Conservation (phyloP, 2,797 vertebrate genomes). For the Melanotaenia maccullochi region DNA sequence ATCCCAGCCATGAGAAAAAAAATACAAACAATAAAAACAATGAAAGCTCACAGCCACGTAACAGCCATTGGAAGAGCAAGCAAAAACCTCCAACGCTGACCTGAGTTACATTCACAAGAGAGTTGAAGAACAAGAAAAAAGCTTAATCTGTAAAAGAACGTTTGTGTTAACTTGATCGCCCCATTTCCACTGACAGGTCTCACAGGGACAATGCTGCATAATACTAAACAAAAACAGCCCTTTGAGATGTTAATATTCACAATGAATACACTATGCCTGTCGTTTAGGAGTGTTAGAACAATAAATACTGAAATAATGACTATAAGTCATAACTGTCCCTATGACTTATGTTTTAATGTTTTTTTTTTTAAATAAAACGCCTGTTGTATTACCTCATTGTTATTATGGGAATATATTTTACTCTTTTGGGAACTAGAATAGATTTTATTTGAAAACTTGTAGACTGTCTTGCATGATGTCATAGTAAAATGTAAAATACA, state of each 20-base stretch:
- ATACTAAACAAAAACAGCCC: background rate
- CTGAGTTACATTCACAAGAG: conserved; percentile 21
- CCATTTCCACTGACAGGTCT: conserved; percentile 7
- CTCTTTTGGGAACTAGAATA: background rate
- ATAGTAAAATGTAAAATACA: too few species aligned
- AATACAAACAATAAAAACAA: conserved; percentile 42
- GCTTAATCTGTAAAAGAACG: conserved; percentile 10
- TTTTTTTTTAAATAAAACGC: background rate
- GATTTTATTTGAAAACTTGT: too few species aligned
- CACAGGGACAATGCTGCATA: background rate
- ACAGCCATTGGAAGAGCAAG: conserved; percentile 8
- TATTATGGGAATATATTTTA: background rate
- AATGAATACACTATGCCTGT: background rate
- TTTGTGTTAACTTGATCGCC: conserved; percentile 13
- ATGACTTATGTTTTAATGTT: background rate
- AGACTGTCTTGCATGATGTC: too few species aligned
- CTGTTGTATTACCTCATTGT: background rate
- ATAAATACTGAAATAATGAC: background rate
- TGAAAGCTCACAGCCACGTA: conserved; percentile 17
- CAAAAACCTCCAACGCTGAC: background rate
- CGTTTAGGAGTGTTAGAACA: conserved; percentile 3
- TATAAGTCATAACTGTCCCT: background rate
- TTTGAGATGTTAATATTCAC: background rate
- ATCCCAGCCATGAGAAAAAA: conserved; percentile 26
- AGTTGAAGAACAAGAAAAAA: conserved; percentile 18